These are phyloP conservation scores for Tetramorium alpestre DNA, from an alignment of 1,140 invertebrate species.

Conservation along the genomic window DNA sequence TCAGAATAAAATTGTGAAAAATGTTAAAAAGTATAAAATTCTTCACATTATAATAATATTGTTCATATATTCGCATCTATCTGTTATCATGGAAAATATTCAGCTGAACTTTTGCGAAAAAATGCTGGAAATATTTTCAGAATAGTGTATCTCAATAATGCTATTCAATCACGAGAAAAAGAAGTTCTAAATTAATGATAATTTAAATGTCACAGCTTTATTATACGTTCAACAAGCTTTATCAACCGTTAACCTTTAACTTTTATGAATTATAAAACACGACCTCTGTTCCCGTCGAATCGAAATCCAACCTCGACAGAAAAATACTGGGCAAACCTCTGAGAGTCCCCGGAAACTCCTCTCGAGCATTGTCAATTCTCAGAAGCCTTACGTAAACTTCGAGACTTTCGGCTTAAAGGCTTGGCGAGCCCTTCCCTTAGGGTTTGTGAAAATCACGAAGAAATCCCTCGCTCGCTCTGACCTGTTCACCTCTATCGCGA, in stretches of 20 bases:
- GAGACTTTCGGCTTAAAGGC: constrained; percentile 45
- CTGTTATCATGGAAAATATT: not conserved
- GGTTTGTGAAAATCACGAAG: constrained; percentile 38
- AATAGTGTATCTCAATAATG: not conserved
- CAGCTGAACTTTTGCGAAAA: not conserved
- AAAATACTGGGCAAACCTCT: constrained; percentile 19
- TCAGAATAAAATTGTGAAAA: not conserved
- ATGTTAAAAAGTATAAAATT: not conserved
- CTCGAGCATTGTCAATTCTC: constrained; percentile 47
- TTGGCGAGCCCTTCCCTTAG: constrained; percentile 12
- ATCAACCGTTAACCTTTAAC: constrained; percentile 16
- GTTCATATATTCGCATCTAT: not conserved
- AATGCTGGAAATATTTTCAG: not conserved
- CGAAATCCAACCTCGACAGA: not conserved
- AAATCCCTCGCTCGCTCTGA: not conserved
- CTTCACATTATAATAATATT: constrained; percentile 1
- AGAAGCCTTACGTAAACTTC: constrained; percentile 51
- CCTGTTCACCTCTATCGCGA: constrained; percentile 1
- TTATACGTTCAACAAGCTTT: not conserved
- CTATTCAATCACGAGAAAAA: not conserved
- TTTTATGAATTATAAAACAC: constrained; percentile 37
- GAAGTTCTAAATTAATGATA: not conserved
- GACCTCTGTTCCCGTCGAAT: not conserved
- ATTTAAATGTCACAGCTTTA: constrained; percentile 19
- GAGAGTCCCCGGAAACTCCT: constrained; percentile 5